A percentile compares a stretch with the other conserved stretches of the same genome.
phyloP scores from a whole-genome alignment of 2,113 vertebrate genomes.

The Siniperca chuatsi region DNA sequence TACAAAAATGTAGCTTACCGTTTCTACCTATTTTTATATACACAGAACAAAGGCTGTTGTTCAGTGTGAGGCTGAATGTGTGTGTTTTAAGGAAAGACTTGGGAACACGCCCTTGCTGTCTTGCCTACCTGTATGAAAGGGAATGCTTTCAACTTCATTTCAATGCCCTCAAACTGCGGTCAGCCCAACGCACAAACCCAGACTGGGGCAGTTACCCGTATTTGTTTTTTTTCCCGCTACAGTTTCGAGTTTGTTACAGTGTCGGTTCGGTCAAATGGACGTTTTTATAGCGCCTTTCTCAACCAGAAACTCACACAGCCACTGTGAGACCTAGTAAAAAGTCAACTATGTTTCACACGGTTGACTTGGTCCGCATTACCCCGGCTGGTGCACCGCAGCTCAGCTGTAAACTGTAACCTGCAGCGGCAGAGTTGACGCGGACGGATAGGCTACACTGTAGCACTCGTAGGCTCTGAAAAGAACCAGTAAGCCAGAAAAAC shows the following conservation, averaged over 20 bases:
- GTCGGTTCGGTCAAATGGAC: not conserved
- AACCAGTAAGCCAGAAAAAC: not conserved
- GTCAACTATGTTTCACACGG: conserved; percentile 55
- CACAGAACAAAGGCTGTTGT: not conserved
- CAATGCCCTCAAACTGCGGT: conserved; percentile 60
- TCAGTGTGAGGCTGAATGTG: not conserved
- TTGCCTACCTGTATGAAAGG: conserved; percentile 73
- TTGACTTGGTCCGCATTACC: conserved; percentile 56
- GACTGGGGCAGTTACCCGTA: not conserved
- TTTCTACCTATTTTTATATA: not conserved
- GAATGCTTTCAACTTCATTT: conserved; percentile 67
- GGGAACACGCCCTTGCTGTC: conserved; percentile 75
- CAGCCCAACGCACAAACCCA: not conserved
- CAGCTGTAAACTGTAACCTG: conserved; percentile 65
- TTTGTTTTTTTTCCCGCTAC: not conserved
- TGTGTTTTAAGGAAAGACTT: conserved; percentile 41
- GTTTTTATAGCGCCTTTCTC: not conserved
- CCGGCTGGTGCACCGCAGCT: conserved; percentile 58
- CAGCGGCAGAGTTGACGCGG: conserved; percentile 53
- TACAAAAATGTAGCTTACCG: conserved; percentile 25
- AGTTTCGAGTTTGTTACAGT: not conserved
- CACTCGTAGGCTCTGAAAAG: not conserved
- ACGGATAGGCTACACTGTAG: conserved; percentile 20
- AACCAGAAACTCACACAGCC: conserved; percentile 11
- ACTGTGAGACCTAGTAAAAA: conserved; percentile 9